Conservation (phyloP, 2,113 vertebrate genomes). For the Elanus axillaris region DNA sequence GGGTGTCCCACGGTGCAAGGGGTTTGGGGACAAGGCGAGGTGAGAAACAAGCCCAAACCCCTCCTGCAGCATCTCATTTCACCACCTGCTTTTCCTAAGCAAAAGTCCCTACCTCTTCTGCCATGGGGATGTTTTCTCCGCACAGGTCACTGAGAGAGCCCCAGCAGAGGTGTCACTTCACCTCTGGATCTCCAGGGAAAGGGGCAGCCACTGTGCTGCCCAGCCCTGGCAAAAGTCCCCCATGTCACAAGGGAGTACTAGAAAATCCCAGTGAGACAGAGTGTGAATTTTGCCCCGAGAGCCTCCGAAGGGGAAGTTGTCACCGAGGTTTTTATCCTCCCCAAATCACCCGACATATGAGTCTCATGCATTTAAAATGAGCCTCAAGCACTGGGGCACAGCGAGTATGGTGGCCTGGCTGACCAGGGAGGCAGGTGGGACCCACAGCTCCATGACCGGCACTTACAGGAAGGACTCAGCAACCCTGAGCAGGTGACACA, state of each 20-base stretch:
- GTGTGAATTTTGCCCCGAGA: neutral
- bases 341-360: fast-evolving
- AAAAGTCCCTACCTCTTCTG: fast-evolving
- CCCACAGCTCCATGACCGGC: fast-evolving
- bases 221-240: neutral
- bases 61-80: neutral
- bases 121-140: fast-evolving
- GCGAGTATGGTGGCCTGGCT: fast-evolving
- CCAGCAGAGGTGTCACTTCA: neutral
- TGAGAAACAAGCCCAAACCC: fast-evolving
- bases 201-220: fast-evolving
- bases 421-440: neutral
- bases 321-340: neutral
- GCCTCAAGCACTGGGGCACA: fast-evolving
- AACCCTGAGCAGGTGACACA: neutral
- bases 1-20: neutral
- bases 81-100: neutral
- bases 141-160: neutral
- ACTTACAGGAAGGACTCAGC: neutral
- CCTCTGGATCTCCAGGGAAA: neutral
- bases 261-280: neutral
- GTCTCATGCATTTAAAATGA: neutral
- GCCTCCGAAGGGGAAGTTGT: neutral
- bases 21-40: neutral
- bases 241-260: neutral